phyloP scores from a whole-genome alignment of 2,113 vertebrate genomes.

The Callipepla californica region DNA sequence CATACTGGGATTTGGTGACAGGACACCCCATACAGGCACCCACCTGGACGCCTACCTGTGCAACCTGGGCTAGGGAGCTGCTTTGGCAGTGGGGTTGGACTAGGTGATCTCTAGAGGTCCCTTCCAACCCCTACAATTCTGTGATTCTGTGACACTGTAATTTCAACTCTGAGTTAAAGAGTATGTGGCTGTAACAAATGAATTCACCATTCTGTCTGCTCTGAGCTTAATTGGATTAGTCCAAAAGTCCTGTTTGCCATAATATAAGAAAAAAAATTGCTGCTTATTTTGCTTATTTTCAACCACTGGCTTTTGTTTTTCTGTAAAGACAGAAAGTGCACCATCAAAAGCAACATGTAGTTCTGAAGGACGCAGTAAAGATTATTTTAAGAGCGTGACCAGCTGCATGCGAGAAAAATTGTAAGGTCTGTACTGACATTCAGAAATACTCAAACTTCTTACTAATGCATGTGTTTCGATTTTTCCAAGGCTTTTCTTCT shows the following conservation, averaged over 20 bases:
- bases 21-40: too few species aligned
- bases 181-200: accelerated
- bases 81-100: too few species aligned
- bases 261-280: neutral
- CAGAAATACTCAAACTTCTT: neutral
- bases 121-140: too few species aligned
- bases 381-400: neutral
- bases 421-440: neutral
- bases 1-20: neutral
- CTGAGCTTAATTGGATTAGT: neutral
- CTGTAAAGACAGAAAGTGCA: neutral
- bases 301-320: neutral
- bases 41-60: too few species aligned
- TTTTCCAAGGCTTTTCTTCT: neutral
- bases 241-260: neutral
- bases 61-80: too few species aligned
- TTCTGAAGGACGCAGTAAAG: neutral
- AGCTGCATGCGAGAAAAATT: neutral
- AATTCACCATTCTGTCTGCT: neutral
- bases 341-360: neutral
- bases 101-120: too few species aligned
- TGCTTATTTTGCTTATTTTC: neutral
- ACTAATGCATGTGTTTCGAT: neutral
- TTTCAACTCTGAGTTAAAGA: neutral
- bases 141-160: too few species aligned